Conservation (phyloP, 2,888 invertebrate species). For the Taphrorychus bicolor region DNA sequence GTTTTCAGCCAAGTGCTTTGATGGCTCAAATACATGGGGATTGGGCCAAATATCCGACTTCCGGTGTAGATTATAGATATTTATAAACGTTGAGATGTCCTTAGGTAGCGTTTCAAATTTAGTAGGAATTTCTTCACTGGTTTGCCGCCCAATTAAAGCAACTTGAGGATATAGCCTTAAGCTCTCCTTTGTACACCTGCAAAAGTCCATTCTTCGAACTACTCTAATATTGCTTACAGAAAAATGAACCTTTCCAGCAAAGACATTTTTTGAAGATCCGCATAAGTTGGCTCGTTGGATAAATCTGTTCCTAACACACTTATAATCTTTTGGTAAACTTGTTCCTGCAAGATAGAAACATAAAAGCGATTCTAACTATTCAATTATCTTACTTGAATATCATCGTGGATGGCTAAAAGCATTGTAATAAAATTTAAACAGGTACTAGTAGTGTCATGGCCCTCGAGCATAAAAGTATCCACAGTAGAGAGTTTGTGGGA, state of each 20-base stretch:
- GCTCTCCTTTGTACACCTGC: constrained; percentile 55
- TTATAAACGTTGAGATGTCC: constrained; percentile 63
- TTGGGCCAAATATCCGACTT: constrained; percentile 69
- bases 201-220: not conserved
- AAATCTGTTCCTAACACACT: constrained; percentile 45
- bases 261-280: constrained; percentile 54
- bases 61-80: constrained; percentile 71
- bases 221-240: not conserved
- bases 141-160: constrained; percentile 53
- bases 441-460: constrained; percentile 49
- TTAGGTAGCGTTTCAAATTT: constrained; percentile 60
- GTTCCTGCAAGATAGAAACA: constrained; percentile 38
- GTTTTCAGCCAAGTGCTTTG: constrained; percentile 72
- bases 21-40: constrained; percentile 72
- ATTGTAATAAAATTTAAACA: constrained; percentile 45
- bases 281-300: constrained; percentile 45
- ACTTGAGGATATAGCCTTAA: constrained; percentile 57
- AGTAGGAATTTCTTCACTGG: constrained; percentile 48
- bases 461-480: constrained; percentile 66
- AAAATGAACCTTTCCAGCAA: constrained; percentile 51
- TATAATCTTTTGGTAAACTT: constrained; percentile 46
- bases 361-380: not conserved
- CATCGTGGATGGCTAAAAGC: constrained; percentile 44
- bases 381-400: constrained; percentile 45
- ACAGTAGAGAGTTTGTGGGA: no score